Evolutionary conservation across 1,140 invertebrate genomes (phyloP).

Genomic region (Neuroterus valhalla): DNA sequence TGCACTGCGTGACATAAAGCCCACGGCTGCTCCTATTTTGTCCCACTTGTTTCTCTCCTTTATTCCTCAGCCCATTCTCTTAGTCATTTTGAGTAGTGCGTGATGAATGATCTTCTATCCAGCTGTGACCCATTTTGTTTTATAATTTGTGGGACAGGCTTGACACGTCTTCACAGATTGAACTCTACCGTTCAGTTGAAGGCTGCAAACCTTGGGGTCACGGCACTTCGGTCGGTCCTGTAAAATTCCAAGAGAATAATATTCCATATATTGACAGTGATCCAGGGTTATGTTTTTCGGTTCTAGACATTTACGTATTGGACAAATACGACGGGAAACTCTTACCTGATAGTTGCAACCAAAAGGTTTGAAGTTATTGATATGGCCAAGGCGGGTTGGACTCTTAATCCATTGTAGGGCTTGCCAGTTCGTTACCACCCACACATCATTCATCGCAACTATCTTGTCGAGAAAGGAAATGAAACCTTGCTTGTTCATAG

Average conservation of each 20-base stretch:
- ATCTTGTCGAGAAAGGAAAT: conserved; percentile 94
- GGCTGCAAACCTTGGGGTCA: conserved; percentile 94
- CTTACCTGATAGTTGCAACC: conserved; percentile 89
- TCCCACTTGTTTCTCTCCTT: no score
- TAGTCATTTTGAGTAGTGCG: no score
- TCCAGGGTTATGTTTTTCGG: conserved; percentile 9
- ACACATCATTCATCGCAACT: conserved; percentile 92
- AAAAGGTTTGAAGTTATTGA: conserved; percentile 91
- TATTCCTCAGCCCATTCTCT: no score
- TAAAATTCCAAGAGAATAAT: conserved; percentile 33
- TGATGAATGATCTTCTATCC: no score
- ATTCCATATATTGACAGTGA: not conserved
- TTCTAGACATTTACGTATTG: conserved; percentile 6
- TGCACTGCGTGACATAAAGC: no score
- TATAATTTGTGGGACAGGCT: conserved; percentile 95
- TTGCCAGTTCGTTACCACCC: conserved; percentile 94
- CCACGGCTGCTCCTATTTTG: no score
- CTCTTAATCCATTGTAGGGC: conserved; percentile 94
- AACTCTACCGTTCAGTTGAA: conserved; percentile 95
- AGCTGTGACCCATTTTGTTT: conserved; percentile 89
- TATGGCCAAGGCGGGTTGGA: conserved; percentile 86
- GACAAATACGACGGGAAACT: not conserved
- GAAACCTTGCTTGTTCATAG: conserved; percentile 95
- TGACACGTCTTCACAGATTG: conserved; percentile 95
- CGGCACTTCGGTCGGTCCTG: conserved; percentile 93